Base-by-base conservation (phyloP, 2,888 invertebrate genomes). In the Muschampia plurimacula region DNA sequence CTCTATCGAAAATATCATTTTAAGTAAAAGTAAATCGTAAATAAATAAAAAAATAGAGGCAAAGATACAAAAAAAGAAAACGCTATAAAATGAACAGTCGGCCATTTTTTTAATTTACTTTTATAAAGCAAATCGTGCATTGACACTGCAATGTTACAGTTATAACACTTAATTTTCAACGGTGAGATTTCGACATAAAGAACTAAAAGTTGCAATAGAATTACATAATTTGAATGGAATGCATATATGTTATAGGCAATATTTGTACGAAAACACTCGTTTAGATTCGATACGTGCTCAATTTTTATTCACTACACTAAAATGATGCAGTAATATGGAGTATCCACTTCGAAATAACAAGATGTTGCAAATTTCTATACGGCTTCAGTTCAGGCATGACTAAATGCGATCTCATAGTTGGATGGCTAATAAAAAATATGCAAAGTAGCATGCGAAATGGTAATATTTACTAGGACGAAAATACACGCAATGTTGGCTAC, bases 371-470 rank as follows among this genome's bases (percentile, higher is more conserved):
- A 65, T 57, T n/a, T 65, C 22, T 15, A 57, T 70, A 66, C 59
- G 36, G 60, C 41, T 22, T 22, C 22, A 22, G 22, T 62, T 36
- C 15, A 32, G 55, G 52, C 72, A 67, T 72, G 72, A 63, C 67
- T 49, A 59, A 71, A 46, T 57, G 44, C 67, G 8, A 63, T 69
- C 36, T 49, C 15, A 62, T 63, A 32, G 60, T 49, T 41, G 8
- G n/a, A 46, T 69, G 36, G 28, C 39, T 52, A 46, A 57, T 57
- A 59, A 70, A 65, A 59, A 36, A 46, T 46, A 57, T 32, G 62
- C 52, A 52, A 62, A 67, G 39, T 67, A 62, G 72, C 60, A 62
- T 67, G 66, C 60, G 52, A 64, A 64, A 72, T 72, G 13, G 65
- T 72, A 59, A 66, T 72, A 59, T 66, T 46, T 41, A 60, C 41